A percentile compares a stretch with the other conserved stretches of the same genome.
phyloP scores from a whole-genome alignment of 1,140 invertebrate genomes.

The Apis cerana region DNA sequence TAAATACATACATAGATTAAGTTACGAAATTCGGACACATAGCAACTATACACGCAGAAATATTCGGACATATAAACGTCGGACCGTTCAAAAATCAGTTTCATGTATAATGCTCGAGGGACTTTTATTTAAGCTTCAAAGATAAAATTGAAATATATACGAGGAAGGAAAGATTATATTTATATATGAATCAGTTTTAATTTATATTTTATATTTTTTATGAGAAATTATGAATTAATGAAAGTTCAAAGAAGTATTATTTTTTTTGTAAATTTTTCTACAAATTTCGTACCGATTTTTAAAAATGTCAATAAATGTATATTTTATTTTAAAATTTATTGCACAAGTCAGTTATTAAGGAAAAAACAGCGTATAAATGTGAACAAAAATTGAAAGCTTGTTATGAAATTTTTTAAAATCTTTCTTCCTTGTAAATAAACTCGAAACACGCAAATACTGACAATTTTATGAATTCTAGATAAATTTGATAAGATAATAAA shows the following conservation, averaged over 20 bases:
- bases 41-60: constrained; percentile 40
- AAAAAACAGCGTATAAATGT: not conserved
- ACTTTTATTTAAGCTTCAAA: constrained; percentile 4
- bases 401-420: not conserved
- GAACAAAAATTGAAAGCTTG: constrained; percentile 3
- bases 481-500: not conserved
- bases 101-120: not conserved
- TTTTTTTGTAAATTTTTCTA: not conserved
- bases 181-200: not conserved
- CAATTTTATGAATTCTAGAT: not conserved
- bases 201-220: not conserved
- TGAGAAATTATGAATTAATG: not conserved
- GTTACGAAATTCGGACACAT: constrained; percentile 36
- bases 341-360: not conserved
- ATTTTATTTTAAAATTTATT: not conserved
- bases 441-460: not conserved
- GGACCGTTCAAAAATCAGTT: not conserved
- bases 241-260: not conserved
- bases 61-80: constrained; percentile 23
- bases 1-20: constrained; percentile 26
- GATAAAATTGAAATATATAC: constrained; percentile 27
- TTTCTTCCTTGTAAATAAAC: constrained; percentile 22
- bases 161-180: constrained; percentile 17
- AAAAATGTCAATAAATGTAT: not conserved
- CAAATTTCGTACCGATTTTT: too few relatives aligned